A percentile compares a stretch with the other conserved stretches of the same genome.
Conservation (phyloP, 2,888 invertebrate species). For the Lasiommata megera region DNA sequence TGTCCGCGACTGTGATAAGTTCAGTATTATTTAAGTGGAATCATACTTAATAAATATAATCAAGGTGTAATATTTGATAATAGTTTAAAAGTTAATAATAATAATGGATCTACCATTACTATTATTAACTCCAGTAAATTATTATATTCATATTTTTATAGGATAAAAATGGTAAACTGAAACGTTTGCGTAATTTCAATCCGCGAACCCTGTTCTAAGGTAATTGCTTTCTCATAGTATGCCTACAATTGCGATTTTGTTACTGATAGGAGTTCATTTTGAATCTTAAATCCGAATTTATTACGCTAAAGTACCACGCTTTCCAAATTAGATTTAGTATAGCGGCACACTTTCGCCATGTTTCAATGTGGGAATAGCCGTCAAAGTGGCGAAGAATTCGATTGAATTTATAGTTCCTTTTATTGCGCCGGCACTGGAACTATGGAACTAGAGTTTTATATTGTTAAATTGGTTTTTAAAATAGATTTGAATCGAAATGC, state of each 20-base stretch:
- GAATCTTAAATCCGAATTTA: conserved; percentile 26
- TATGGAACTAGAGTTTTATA: conserved; percentile 34
- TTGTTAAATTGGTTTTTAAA: conserved; percentile 33
- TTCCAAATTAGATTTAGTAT: conserved; percentile 64
- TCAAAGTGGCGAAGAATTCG: conserved; percentile 59
- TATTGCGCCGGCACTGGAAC: conserved; percentile 45
- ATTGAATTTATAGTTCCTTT: conserved; percentile 58
- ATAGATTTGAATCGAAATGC: conserved; percentile 30
- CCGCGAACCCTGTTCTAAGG: neutral
- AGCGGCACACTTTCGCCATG: conserved; percentile 58
- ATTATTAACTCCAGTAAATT: neutral
- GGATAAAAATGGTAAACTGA: neutral
- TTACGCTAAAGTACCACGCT: conserved; percentile 23
- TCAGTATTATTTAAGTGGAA: too few species aligned
- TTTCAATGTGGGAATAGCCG: conserved; percentile 50
- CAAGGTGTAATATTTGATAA: too few species aligned
- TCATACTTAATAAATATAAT: too few species aligned
- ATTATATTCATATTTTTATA: neutral
- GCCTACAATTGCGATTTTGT: neutral
- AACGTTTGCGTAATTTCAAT: neutral
- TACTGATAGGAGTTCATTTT: conserved; percentile 11
- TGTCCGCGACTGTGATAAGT: too few species aligned
- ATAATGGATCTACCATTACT: too few species aligned
- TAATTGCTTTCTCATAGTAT: neutral
- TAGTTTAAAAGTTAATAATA: too few species aligned